A percentile compares a stretch with the other conserved stretches of the same genome.
Conservation (phyloP, 2,888 invertebrate species). For the Patella depressa region DNA sequence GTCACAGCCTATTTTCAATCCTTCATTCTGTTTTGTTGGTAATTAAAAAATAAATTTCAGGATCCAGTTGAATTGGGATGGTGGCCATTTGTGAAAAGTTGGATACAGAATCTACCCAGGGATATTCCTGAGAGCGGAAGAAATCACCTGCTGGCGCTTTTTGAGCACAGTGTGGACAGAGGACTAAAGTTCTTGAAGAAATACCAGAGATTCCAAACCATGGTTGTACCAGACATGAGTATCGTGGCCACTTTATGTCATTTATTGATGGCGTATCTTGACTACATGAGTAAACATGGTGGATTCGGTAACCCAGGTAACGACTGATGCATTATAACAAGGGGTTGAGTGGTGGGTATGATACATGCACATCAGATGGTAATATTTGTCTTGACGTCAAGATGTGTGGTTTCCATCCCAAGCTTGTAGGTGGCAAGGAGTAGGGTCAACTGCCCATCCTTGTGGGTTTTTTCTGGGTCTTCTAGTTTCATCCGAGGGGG, state of each 20-base stretch:
- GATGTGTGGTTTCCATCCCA: no score
- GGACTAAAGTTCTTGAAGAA: constrained; percentile 63
- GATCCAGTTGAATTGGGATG: constrained; percentile 70
- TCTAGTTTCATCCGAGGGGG: no score
- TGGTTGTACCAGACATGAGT: constrained; percentile 64
- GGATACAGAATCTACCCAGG: constrained; percentile 63
- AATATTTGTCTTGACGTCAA: no score
- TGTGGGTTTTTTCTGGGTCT: no score
- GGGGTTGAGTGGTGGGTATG: no score
- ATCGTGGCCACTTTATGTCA: constrained; percentile 64
- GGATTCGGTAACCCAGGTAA: constrained; percentile 68
- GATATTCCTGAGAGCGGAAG: constrained; percentile 68
- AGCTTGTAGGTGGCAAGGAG: no score
- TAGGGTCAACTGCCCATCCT: no score
- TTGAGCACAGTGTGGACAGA: constrained; percentile 65
- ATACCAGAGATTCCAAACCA: constrained; percentile 55
- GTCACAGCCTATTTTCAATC: no score
- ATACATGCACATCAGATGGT: no score
- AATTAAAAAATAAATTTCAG: constrained; percentile 38
- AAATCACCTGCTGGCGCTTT: constrained; percentile 61
- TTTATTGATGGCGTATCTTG: constrained; percentile 66
- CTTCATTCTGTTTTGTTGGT: no score
- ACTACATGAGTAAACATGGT: constrained; percentile 66
- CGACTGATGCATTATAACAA: no score
- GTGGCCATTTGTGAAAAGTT: constrained; percentile 68